A percentile compares a stretch with the other conserved stretches of the same genome.
Conservation (phyloP, 2,888 invertebrate species). For the Branchipolynoe longqiensis region DNA sequence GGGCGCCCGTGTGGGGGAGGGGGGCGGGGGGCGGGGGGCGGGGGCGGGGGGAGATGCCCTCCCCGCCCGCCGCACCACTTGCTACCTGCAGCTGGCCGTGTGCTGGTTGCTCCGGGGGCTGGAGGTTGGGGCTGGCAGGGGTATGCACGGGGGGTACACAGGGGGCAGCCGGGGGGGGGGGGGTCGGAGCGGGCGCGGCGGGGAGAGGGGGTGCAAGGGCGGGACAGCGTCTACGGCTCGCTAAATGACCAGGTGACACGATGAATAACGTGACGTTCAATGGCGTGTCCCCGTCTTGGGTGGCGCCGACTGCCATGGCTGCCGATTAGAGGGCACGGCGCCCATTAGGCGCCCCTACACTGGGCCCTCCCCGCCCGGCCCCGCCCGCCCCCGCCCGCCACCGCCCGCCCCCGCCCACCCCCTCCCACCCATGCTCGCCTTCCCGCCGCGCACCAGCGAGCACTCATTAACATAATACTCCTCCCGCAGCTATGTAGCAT, state of each 20-base stretch:
- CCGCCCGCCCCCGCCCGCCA: not conserved
- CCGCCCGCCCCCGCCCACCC: not conserved
- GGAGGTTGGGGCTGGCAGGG: not conserved
- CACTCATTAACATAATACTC: no score
- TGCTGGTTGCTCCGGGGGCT: not conserved
- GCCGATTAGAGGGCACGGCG: conserved; percentile 30
- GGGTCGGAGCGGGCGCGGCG: not conserved
- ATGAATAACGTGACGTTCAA: conserved; percentile 19
- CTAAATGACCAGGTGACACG: conserved; percentile 35
- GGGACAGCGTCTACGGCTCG: not conserved
- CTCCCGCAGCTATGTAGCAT: no score
- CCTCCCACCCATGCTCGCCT: not conserved
- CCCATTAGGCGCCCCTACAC: no score
- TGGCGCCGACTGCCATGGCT: not conserved
- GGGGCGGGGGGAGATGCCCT: no score
- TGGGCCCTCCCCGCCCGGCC: no score
- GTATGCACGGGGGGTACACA: not conserved
- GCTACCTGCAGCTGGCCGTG: not conserved
- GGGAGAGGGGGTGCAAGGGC: not conserved
- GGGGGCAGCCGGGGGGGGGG: no score
- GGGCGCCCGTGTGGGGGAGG: not conserved
- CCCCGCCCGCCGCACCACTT: no score
- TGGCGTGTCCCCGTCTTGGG: conserved; percentile 10
- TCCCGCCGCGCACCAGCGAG: no score
- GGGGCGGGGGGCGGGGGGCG: no score